phyloP scores from a whole-genome alignment of 2,113 vertebrate genomes.

The Dipodomys ordii region DNA sequence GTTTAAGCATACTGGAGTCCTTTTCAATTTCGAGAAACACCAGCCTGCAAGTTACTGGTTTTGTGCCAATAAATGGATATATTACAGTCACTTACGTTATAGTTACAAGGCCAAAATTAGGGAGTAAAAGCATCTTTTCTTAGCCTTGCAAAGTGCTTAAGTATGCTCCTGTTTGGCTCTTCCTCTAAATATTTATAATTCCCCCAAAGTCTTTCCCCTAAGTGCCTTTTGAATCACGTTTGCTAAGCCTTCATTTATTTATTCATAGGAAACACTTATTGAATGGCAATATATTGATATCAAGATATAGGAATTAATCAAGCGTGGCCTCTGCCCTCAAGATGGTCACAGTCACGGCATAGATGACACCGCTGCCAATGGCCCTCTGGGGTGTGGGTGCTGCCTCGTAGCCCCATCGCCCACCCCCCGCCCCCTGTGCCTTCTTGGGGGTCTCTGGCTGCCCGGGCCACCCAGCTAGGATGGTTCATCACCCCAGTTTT shows the following conservation, averaged over 20 bases:
- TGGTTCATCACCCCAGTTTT: not conserved
- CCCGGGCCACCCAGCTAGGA: too few species aligned
- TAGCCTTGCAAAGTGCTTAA: not conserved
- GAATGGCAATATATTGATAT: not conserved
- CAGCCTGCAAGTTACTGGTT: not conserved
- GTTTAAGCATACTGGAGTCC: not conserved
- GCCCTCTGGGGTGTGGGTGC: not conserved
- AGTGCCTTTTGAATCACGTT: constrained; percentile 53
- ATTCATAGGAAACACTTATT: constrained; percentile 27
- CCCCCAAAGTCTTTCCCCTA: constrained; percentile 32
- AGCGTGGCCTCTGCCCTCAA: not conserved
- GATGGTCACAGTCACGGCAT: too few species aligned
- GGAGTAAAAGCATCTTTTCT: not conserved
- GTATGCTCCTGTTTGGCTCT: not conserved
- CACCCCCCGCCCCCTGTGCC: too few species aligned
- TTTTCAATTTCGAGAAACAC: not conserved
- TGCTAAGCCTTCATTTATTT: constrained; percentile 8
- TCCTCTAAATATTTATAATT: constrained; percentile 49
- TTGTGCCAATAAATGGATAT: not conserved
- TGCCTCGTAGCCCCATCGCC: not conserved
- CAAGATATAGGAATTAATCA: not conserved
- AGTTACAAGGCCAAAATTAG: not conserved
- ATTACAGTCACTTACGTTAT: not conserved
- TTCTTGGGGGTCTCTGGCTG: not conserved
- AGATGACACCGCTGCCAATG: too few species aligned